phyloP scores from a whole-genome alignment of 2,113 vertebrate genomes.

The Aegotheles bennettii region DNA sequence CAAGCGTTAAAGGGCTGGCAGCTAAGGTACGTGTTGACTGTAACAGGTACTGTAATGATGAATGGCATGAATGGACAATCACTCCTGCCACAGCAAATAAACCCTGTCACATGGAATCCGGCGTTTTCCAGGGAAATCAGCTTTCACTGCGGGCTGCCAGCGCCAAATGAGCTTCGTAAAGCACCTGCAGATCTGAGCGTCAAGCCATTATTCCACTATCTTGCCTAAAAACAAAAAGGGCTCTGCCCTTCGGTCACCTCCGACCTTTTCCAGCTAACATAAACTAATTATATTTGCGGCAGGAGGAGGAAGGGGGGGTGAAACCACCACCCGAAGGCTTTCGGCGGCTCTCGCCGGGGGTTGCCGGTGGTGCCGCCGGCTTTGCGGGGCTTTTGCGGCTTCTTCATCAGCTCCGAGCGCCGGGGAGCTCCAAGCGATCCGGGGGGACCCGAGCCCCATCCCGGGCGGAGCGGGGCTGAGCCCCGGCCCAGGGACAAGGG shows the following conservation, averaged over 20 bases:
- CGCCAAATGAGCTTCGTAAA: slow-evolving; percentile 82
- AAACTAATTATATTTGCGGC: slow-evolving; percentile 93
- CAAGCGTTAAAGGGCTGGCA: not conserved
- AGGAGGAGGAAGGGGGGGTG: slow-evolving; percentile 11
- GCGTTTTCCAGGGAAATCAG: slow-evolving; percentile 70
- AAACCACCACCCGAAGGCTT: not conserved
- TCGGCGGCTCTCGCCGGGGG: slow-evolving; percentile 68
- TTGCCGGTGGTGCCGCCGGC: slow-evolving; percentile 45
- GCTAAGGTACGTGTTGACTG: slow-evolving; percentile 47
- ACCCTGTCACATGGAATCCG: slow-evolving; percentile 81
- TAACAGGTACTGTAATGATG: slow-evolving; percentile 62
- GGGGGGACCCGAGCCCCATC: slow-evolving; percentile 15
- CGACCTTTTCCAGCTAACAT: slow-evolving; percentile 94
- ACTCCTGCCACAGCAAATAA: slow-evolving; percentile 77
- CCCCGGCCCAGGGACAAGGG: slow-evolving; percentile 73
- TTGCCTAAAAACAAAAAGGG: slow-evolving; percentile 88
- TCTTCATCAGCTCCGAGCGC: slow-evolving; percentile 79
- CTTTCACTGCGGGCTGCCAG: slow-evolving; percentile 78
- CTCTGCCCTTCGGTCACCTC: slow-evolving; percentile 81
- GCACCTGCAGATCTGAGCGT: slow-evolving; percentile 89
- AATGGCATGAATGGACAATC: slow-evolving; percentile 74
- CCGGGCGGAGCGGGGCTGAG: not conserved
- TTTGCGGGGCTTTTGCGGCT: slow-evolving; percentile 69
- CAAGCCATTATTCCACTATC: slow-evolving; percentile 88
- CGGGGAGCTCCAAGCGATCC: slow-evolving; percentile 63